Base-by-base conservation (phyloP, 2,113 vertebrate species). In the Phycodurus eques region DNA sequence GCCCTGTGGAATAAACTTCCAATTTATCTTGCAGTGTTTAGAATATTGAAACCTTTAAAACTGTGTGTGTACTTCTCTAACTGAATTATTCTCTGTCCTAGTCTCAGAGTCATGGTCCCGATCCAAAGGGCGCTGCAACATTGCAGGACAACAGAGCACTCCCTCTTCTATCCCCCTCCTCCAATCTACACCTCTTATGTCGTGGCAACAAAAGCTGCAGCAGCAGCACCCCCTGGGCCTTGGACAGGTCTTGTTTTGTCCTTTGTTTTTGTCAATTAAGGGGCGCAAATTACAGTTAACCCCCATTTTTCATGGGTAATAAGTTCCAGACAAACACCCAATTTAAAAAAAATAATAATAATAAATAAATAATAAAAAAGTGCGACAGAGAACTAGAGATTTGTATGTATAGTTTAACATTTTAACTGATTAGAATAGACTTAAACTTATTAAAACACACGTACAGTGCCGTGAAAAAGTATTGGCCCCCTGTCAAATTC, bases 121-220 rank as follows among this genome's bases (percentile, higher is more conserved):
- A 86, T 91, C 92, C 87, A 97, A 94, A 91, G 94, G 95, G 76
- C 94, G 93, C 31, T 94, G 93, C 92, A 93, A 82, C 80, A 89
- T 85, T 33, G 0, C 92, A 66, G 93, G 93, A 71, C 95, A 93
- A 73, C 90, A 89, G 84, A 95, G 89, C 90, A 94, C 93, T 56
- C 92, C 90, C 81, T 93, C 95, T 69, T 20, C 82, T 53, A 33
- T 80, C 79, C 76, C 85, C 76, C 85, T 88, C 90, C 94, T 95
- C 65, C 93, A 91, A 81, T 92, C 95, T 79, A 17, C 77, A 70
- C 88, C 80, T 57, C 90, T 93, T 72, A 89, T 95, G 81, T 90
- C 85, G 86, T 95, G 95, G 79, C 96, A 96, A 76, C 96, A 96
- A 85, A 78, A 93, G 81, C 70, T 91, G 76, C 91, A 94, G 71